Conservation (phyloP, 2,888 invertebrate genomes). For the Bruchidius siliquastri region DNA sequence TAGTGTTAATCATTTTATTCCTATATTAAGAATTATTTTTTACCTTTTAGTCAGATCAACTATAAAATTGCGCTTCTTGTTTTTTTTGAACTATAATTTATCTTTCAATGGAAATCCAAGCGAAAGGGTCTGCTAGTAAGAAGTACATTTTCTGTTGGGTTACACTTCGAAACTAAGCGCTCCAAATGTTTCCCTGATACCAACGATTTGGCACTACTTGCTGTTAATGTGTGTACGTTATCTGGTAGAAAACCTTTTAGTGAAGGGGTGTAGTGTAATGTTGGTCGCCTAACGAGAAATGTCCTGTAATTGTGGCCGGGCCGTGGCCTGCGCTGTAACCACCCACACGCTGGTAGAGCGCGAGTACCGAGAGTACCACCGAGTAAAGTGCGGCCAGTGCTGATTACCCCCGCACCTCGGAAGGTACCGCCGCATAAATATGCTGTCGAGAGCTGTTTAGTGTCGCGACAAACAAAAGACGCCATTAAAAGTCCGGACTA, state of each 20-base stretch:
- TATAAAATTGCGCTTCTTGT: too few relatives aligned
- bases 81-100: too few relatives aligned
- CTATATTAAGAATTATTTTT: too few relatives aligned
- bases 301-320: constrained; percentile 8
- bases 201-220: neutral
- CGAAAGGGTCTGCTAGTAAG: too few relatives aligned
- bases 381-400: neutral
- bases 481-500: constrained; percentile 42
- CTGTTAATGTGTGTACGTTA: neutral
- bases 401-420: neutral
- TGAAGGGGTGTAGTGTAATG: neutral
- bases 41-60: too few relatives aligned
- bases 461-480: constrained; percentile 44
- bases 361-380: constrained; percentile 26
- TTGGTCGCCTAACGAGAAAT: neutral
- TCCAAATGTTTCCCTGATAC: too few relatives aligned
- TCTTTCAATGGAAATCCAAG: too few relatives aligned
- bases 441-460: constrained; percentile 39
- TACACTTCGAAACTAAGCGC: too few relatives aligned
- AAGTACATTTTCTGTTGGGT: too few relatives aligned
- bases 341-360: constrained; percentile 40
- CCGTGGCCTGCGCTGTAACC: constrained; percentile 25
- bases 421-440: constrained; percentile 32
- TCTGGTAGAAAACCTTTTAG: neutral
- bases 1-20: too few relatives aligned